Conservation (phyloP, 2,797 vertebrate genomes). For the Hyperoplus immaculatus region DNA sequence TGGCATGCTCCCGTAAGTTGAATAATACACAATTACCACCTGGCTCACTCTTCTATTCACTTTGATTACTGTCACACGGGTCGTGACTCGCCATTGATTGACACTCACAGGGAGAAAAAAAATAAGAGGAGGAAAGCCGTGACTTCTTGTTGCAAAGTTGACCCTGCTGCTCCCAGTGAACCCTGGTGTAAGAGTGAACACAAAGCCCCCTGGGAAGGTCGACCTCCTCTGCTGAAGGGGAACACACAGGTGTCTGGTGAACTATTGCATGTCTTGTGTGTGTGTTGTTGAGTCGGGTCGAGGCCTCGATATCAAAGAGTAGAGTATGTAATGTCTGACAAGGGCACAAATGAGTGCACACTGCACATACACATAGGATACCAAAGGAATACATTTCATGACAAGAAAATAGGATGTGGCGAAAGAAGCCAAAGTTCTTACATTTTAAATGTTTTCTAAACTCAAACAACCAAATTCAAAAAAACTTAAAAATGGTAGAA, state of each 20-base stretch:
- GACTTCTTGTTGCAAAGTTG: conserved; percentile 40
- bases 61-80: conserved; percentile 74
- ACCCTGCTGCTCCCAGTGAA: conserved; percentile 33
- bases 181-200: conserved; percentile 34
- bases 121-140: conserved; percentile 1
- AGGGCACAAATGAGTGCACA: background rate
- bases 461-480: background rate
- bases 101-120: conserved; percentile 43
- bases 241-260: conserved; percentile 21
- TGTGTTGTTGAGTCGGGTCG: background rate
- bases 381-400: background rate
- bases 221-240: conserved; percentile 13
- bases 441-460: background rate
- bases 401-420: background rate
- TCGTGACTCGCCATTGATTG: conserved; percentile 61
- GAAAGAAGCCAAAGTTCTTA: background rate
- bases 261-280: conserved; percentile 6
- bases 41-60: conserved; percentile 64
- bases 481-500: background rate
- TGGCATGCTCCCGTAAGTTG: conserved; percentile 66
- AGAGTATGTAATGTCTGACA: background rate
- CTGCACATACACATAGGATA: background rate
- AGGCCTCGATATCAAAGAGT: conserved; percentile 48
- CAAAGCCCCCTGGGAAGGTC: conserved; percentile 51
- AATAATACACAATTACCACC: conserved; percentile 78